Conservation (phyloP, 2,888 invertebrate species). For the Isoperla grammatica region DNA sequence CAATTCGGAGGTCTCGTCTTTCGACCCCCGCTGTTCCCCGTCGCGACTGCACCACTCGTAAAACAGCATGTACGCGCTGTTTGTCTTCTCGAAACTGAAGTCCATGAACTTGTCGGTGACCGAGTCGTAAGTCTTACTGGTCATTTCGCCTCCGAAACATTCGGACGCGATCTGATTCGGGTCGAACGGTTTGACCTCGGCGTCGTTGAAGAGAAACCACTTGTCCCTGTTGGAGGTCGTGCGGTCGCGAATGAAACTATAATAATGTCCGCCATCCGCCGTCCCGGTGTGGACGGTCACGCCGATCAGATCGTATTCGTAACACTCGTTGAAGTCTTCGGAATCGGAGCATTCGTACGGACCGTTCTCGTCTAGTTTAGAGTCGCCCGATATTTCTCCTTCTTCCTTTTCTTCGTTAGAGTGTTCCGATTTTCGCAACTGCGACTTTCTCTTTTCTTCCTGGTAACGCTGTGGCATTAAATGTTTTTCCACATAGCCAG, state of each 20-base stretch:
- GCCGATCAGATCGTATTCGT: constrained; percentile 74
- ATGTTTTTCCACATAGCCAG: constrained; percentile 89
- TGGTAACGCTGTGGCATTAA: constrained; percentile 85
- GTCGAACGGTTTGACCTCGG: constrained; percentile 92
- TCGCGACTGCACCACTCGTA: constrained; percentile 69
- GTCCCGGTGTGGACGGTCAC: constrained; percentile 98
- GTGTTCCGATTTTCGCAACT: constrained; percentile 40
- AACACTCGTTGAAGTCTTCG: constrained; percentile 56
- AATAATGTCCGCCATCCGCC: constrained; percentile 95
- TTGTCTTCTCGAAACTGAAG: constrained; percentile 95
- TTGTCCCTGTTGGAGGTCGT: constrained; percentile 66
- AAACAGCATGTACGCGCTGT: constrained; percentile 96
- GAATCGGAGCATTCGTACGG: constrained; percentile 43
- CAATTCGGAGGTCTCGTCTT: constrained; percentile 39
- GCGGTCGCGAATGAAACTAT: constrained; percentile 89
- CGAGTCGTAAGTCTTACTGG: constrained; percentile 93
- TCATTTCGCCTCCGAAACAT: constrained; percentile 97
- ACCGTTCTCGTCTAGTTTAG: constrained; percentile 41
- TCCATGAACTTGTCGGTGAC: constrained; percentile 97
- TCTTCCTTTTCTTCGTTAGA: constrained; percentile 34
- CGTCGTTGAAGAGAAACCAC: constrained; percentile 90
- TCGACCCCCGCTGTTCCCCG: constrained; percentile 35
- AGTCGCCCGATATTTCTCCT: constrained; percentile 16
- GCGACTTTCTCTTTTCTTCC: constrained; percentile 53
- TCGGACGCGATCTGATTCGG: constrained; percentile 91